phyloP scores from a whole-genome alignment of 2,113 vertebrate genomes.

The Hemiscyllium ocellatum region DNA sequence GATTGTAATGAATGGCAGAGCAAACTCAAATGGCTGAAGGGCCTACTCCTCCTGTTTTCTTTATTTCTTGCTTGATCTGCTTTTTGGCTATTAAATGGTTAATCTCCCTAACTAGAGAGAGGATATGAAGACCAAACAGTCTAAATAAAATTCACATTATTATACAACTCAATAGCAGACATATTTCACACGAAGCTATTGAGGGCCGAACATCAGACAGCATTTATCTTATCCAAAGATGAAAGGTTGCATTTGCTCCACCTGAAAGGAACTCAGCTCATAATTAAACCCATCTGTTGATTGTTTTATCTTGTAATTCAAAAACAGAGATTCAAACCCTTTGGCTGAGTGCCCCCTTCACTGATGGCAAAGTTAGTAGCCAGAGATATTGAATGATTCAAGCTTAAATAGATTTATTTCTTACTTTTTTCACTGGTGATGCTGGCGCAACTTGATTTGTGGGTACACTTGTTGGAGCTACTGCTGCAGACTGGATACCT shows the following conservation, averaged over 20 bases:
- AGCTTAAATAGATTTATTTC: not conserved
- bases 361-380: not conserved
- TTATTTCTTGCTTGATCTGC: no score
- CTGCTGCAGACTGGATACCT: constrained; percentile 56
- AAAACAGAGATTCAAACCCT: not conserved
- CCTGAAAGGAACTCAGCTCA: not conserved
- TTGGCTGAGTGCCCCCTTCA: not conserved
- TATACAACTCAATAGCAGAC: no score
- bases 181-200: not conserved
- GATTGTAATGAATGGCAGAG: no score
- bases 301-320: no score
- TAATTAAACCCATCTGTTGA: not conserved
- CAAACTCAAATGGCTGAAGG: no score
- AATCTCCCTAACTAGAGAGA: not conserved
- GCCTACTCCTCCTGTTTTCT: no score
- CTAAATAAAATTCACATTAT: not conserved
- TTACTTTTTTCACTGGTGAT: constrained; percentile 94
- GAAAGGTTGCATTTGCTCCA: not conserved
- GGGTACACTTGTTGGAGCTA: constrained; percentile 64
- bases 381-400: no score
- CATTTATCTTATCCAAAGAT: not conserved
- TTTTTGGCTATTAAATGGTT: not conserved
- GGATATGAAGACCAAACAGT: not conserved
- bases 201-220: not conserved
- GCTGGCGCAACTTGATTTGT: constrained; percentile 78